Evolutionary conservation across 2,888 invertebrate genomes (phyloP).

Genomic region (Maniola hyperantus): DNA sequence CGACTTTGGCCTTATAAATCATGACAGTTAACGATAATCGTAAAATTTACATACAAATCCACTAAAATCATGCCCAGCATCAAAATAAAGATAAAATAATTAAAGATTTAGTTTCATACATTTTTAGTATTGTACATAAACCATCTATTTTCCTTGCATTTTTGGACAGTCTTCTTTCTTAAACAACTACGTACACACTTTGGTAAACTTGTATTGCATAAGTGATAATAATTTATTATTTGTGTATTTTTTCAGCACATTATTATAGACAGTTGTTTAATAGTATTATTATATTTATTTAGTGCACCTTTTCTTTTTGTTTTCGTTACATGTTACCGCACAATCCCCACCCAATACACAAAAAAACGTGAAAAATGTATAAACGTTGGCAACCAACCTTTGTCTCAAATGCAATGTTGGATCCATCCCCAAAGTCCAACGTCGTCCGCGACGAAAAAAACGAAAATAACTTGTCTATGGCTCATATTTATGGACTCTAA

Average conservation of each 20-base stretch:
- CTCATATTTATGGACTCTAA: slow-evolving; percentile 51
- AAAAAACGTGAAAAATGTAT: slow-evolving; percentile 50
- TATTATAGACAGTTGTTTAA: slow-evolving; percentile 8
- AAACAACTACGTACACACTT: too few relatives aligned
- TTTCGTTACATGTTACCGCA: slow-evolving; percentile 81
- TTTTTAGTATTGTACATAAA: too few relatives aligned
- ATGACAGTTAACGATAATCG: too few relatives aligned
- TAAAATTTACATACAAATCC: too few relatives aligned
- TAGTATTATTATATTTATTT: slow-evolving; percentile 70
- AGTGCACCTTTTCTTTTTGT: slow-evolving; percentile 81
- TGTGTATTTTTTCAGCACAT: slow-evolving; percentile 27
- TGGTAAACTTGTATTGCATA: neutral
- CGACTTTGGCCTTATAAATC: too few relatives aligned
- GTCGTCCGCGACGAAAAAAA: slow-evolving; percentile 82
- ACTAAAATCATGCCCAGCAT: too few relatives aligned
- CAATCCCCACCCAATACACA: slow-evolving; percentile 75
- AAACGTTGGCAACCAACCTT: slow-evolving; percentile 55
- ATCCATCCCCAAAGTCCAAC: slow-evolving; percentile 79
- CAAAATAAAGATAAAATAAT: too few relatives aligned
- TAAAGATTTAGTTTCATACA: too few relatives aligned
- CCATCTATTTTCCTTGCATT: too few relatives aligned
- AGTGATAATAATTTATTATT: slow-evolving; percentile 22
- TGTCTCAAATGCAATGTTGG: slow-evolving; percentile 69
- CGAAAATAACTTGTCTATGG: slow-evolving; percentile 66
- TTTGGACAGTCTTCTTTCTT: too few relatives aligned